Evolutionary conservation across 2,797 vertebrate genomes (phyloP), one percentile per base, ranked within the genome.

Genomic region (Neomorphus geoffroyi): DNA sequence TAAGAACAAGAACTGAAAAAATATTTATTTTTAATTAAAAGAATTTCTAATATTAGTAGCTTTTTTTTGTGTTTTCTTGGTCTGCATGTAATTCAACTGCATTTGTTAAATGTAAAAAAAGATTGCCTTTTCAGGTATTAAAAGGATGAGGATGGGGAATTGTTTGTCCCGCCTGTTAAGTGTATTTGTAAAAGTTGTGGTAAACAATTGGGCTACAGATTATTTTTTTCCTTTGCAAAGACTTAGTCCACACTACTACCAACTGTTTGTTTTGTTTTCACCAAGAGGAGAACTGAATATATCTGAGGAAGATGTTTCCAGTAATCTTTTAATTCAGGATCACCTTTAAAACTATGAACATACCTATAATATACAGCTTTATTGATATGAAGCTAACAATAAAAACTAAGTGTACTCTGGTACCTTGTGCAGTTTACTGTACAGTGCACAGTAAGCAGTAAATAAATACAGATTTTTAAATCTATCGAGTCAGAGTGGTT

Each of bases 311-410:
- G 65, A 37, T 13, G 7, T 56, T 90, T 78, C 24, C 64, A 65
- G 50, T 48, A 84, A 90, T 48, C 11, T 12, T 84, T 84, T 62
- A 81, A 72, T 82, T 93, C 48, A 54, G n/a, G 21, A 37, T 86
- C 13, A 10, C 67, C 46, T 93, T 67, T 88, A 67, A 86, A 91
- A 60, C 69, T 91, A 27, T 35, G 72, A 85, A 84, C 18, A 13
- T 77, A 73, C 57, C 73, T 86, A 23, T 51, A 62, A 28, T 51
- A 54, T 64, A 77, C 27, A 78, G 35, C 33, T 86, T 93, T 78
- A 91, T 88, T 90, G 92, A 86, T 84, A 62, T 70, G 70, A 84
- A 88, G 23, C 33, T 91, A 60, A 79, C 73, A 81, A 32, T 94
- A 85, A 96, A 93, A 86, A 33, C 35, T 23, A 48, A 84, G 67